phyloP scores from a whole-genome alignment of 2,888 invertebrate species.

The Aricia artaxerxes region DNA sequence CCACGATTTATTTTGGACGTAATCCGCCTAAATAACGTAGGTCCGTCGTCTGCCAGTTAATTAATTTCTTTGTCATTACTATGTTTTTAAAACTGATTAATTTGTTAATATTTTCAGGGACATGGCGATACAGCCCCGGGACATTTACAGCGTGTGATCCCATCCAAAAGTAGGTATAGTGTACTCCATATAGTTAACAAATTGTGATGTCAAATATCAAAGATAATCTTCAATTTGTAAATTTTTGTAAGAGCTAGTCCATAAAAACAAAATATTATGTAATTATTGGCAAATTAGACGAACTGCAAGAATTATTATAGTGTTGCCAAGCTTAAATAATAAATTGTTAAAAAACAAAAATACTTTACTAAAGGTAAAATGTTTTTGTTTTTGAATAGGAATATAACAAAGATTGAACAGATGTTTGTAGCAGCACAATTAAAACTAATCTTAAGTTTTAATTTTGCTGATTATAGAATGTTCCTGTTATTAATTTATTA shows the following conservation, averaged over 20 bases:
- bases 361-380: no score
- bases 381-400: no score
- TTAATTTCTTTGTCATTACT: neutral
- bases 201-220: slow-evolving; percentile 21
- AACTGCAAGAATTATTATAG: no score
- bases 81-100: neutral
- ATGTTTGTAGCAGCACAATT: no score
- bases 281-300: no score
- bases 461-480: no score
- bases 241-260: neutral
- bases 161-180: slow-evolving; percentile 19
- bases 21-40: neutral
- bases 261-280: no score
- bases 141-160: slow-evolving; percentile 45
- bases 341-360: no score
- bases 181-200: neutral
- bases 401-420: no score
- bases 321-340: no score
- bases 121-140: slow-evolving; percentile 43
- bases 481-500: no score
- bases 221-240: slow-evolving; percentile 4
- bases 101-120: slow-evolving; percentile 41
- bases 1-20: neutral
- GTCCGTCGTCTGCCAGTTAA: neutral
- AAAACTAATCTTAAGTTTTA: no score